phyloP scores from a whole-genome alignment of 35 echinoderm and acorn worm genomes.

The Ophiothrix spiculata region DNA sequence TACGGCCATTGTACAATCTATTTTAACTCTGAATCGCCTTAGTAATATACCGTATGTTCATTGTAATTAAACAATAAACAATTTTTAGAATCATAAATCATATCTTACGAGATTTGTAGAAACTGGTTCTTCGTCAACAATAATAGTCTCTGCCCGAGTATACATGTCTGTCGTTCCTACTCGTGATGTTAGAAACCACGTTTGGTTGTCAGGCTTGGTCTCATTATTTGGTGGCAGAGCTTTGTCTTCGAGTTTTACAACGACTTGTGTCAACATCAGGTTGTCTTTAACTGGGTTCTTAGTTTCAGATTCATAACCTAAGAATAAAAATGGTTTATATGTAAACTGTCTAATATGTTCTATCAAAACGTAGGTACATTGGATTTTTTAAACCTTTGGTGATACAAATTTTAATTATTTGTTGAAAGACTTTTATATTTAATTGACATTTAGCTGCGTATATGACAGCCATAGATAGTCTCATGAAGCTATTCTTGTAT shows the following conservation, averaged over 20 bases:
- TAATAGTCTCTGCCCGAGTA: slow-evolving; percentile 18
- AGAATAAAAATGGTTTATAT: neutral
- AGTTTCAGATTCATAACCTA: neutral
- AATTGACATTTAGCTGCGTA: too few relatives aligned
- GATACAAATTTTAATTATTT: too few relatives aligned
- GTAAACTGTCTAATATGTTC: neutral
- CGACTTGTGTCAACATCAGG: slow-evolving; percentile 60
- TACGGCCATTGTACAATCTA: neutral
- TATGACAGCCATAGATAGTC: too few relatives aligned
- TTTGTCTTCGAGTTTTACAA: slow-evolving; percentile 64
- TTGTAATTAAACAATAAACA: neutral
- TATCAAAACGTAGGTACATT: too few relatives aligned
- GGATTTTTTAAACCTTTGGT: too few relatives aligned
- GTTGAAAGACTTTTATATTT: too few relatives aligned
- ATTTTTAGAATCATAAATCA: neutral
- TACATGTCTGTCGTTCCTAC: slow-evolving; percentile 50
- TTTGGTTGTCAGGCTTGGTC: slow-evolving; percentile 40
- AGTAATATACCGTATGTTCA: neutral
- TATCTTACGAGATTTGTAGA: slow-evolving; percentile 57
- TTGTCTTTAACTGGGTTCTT: slow-evolving; percentile 20
- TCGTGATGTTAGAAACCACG: slow-evolving; percentile 38
- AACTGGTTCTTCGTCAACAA: slow-evolving; percentile 43
- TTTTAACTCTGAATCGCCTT: neutral
- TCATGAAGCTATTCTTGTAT: too few relatives aligned
- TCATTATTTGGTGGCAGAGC: slow-evolving; percentile 66